Conservation (phyloP, 2,113 vertebrate genomes). For the Miniopterus natalensis region DNA sequence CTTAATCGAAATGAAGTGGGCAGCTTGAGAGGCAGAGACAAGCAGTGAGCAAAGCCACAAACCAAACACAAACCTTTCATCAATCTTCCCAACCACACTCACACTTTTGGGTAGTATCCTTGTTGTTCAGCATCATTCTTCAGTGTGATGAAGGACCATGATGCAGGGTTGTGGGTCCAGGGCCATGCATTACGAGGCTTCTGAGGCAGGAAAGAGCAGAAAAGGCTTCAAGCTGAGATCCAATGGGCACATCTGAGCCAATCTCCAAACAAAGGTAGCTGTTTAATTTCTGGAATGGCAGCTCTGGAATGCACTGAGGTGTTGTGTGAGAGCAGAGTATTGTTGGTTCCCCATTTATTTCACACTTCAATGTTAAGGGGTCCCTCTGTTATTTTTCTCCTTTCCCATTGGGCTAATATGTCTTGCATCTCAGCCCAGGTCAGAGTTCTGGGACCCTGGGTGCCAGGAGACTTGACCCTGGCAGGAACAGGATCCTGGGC, state of each 20-base stretch:
- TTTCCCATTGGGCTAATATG: neutral
- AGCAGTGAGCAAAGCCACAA: slow-evolving; percentile 63
- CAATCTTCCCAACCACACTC: slow-evolving; percentile 67
- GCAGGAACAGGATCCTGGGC: neutral
- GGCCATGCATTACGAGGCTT: neutral
- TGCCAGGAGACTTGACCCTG: neutral
- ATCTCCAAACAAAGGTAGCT: neutral
- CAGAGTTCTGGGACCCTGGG: neutral
- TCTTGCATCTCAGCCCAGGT: neutral
- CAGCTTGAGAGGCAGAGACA: slow-evolving; percentile 56
- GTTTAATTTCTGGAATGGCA: neutral
- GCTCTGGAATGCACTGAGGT: neutral
- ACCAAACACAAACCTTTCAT: slow-evolving; percentile 57
- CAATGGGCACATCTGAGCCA: neutral
- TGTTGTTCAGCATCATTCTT: slow-evolving; percentile 42
- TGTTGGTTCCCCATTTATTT: neutral
- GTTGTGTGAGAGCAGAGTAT: neutral
- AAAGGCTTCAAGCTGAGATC: slow-evolving; percentile 1
- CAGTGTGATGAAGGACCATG: neutral
- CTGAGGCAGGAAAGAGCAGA: neutral
- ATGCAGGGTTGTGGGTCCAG: neutral
- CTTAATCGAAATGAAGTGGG: slow-evolving; percentile 66
- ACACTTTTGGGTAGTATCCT: neutral
- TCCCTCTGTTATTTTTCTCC: neutral
- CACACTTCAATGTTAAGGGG: neutral